These are phyloP conservation scores for Cheiracanthium punctorium DNA, from an alignment of 2,888 invertebrate species.

Conservation along the genomic window DNA sequence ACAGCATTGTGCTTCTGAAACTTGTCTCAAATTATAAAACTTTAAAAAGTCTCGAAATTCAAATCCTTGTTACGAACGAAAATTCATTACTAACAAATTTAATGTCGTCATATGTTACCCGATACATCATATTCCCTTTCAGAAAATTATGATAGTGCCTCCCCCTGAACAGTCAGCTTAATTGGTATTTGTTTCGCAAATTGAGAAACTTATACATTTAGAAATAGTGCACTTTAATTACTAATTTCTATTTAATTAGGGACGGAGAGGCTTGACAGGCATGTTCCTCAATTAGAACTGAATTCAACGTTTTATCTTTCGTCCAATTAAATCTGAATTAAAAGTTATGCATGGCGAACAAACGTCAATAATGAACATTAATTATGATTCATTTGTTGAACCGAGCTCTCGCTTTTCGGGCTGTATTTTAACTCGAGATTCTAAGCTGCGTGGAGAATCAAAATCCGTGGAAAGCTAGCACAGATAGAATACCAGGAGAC, in stretches of 20 bases:
- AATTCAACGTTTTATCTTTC: neutral
- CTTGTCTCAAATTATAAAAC: neutral
- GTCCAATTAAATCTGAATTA: neutral
- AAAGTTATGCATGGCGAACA: neutral
- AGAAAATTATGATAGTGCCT: neutral
- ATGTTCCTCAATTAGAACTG: neutral
- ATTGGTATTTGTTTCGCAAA: neutral
- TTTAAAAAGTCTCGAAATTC: neutral
- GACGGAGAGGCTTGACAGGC: neutral
- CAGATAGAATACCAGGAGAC: no score
- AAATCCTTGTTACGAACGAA: neutral
- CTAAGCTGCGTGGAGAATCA: neutral
- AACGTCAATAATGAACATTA: neutral
- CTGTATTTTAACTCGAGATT: neutral
- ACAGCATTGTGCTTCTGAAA: neutral
- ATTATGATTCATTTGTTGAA: slow-evolving; percentile 6
- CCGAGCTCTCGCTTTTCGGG: neutral
- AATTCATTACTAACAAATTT: neutral
- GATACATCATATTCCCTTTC: neutral
- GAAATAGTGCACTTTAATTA: neutral
- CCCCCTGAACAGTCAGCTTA: slow-evolving; percentile 2
- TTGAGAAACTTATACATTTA: slow-evolving; percentile 6
- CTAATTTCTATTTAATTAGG: slow-evolving; percentile 1
- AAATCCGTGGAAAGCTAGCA: neutral
- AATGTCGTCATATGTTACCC: neutral